phyloP scores from a whole-genome alignment of 2,888 invertebrate genomes.

The Stramonita haemastoma region DNA sequence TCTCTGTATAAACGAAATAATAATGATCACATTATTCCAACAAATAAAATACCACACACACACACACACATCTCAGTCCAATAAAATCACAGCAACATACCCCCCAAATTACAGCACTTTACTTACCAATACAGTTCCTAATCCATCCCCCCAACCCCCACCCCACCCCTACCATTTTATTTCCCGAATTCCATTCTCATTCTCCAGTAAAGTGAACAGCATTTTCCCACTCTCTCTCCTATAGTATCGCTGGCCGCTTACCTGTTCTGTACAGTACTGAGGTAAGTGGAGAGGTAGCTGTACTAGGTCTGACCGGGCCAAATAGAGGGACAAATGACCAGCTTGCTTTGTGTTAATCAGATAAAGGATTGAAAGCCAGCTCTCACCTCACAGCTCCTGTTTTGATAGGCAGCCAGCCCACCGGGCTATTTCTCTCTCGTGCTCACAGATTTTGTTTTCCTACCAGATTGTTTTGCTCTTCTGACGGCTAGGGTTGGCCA shows the following conservation, averaged over 20 bases:
- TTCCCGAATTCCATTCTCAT: not conserved
- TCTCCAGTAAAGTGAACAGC: not conserved
- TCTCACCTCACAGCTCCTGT: constrained; percentile 13
- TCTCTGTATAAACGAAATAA: not conserved
- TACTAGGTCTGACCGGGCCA: not conserved
- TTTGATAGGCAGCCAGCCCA: not conserved
- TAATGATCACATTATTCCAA: not conserved
- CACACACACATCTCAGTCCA: not conserved
- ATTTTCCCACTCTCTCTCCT: not conserved
- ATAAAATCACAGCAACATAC: too few relatives aligned
- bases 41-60: not conserved
- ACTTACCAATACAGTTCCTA: not conserved
- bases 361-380: not conserved
- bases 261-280: not conserved
- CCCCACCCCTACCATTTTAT: not conserved
- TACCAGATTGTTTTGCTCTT: constrained; percentile 22
- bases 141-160: not conserved
- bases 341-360: not conserved
- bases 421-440: not conserved
- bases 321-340: not conserved
- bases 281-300: not conserved
- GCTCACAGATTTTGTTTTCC: not conserved
- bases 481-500: not conserved
- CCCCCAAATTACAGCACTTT: not conserved
- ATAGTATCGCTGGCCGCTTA: not conserved